These are phyloP conservation scores for Prorops nasuta DNA, from an alignment of 1,140 invertebrate genomes.

Conservation along the genomic window DNA sequence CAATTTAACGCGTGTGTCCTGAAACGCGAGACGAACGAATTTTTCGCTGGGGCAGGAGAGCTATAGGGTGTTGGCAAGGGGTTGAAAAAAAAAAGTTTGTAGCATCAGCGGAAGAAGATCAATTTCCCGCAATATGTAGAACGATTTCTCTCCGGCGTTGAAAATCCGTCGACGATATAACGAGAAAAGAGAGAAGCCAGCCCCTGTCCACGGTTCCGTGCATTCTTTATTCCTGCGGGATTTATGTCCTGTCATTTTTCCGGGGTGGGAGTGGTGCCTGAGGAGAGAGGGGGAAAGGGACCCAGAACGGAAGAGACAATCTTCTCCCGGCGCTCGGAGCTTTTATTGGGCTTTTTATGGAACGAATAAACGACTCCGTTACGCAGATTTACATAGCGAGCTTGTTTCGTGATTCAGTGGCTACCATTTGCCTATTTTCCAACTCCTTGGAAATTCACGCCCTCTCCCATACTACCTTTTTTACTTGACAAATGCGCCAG, in stretches of 20 bases:
- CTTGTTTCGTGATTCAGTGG: slow-evolving; percentile 34
- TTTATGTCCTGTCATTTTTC: slow-evolving; percentile 46
- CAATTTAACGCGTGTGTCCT: too few relatives aligned
- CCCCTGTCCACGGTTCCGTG: slow-evolving; percentile 4
- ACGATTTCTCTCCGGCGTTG: slow-evolving; percentile 37
- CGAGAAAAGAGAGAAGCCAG: slow-evolving; percentile 10
- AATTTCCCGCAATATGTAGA: slow-evolving; percentile 45
- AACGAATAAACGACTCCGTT: slow-evolving; percentile 42
- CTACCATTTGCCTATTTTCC: background rate
- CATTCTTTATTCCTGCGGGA: slow-evolving; percentile 39
- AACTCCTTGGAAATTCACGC: too few relatives aligned
- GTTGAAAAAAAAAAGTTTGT: background rate
- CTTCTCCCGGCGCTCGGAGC: slow-evolving; percentile 17
- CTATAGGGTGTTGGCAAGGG: too few relatives aligned
- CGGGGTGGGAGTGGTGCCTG: slow-evolving; percentile 11
- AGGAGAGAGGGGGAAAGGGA: slow-evolving; percentile 1
- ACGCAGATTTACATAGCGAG: slow-evolving; percentile 41
- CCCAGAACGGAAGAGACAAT: slow-evolving; percentile 11
- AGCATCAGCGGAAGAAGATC: slow-evolving; percentile 31
- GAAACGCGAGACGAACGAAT: too few relatives aligned
- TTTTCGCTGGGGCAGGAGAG: too few relatives aligned
- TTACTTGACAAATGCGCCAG: too few relatives aligned
- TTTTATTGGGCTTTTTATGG: slow-evolving; percentile 47
- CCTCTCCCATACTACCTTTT: too few relatives aligned
- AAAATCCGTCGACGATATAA: slow-evolving; percentile 26